Conservation (phyloP, 1,140 invertebrate species). For the Heliconius eleuchia region DNA sequence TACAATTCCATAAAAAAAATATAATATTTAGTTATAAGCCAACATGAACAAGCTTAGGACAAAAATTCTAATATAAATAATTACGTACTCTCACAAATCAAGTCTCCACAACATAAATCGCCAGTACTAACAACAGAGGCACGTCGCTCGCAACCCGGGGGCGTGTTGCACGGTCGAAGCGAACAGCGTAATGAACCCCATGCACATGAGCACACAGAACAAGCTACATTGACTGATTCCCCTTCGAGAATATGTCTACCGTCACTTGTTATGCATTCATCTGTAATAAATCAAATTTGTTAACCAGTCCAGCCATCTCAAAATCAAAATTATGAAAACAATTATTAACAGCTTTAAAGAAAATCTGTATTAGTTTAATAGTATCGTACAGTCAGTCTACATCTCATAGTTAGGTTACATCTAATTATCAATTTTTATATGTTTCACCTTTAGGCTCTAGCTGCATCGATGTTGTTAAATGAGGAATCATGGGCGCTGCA, state of each 20-base stretch:
- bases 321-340: too few relatives aligned
- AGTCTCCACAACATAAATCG: constrained; percentile 64
- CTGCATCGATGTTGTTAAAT: constrained; percentile 73
- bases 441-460: constrained; percentile 58
- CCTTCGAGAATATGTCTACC: constrained; percentile 56
- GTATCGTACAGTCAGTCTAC: too few relatives aligned
- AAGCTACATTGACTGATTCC: constrained; percentile 52
- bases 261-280: constrained; percentile 56
- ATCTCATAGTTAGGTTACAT: too few relatives aligned
- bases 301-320: not conserved
- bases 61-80: not conserved
- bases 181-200: constrained; percentile 62
- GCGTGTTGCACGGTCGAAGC: constrained; percentile 47
- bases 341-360: too few relatives aligned
- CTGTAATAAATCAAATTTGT: constrained; percentile 40
- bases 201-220: constrained; percentile 58
- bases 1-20: not conserved
- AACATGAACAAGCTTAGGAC: not conserved
- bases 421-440: too few relatives aligned
- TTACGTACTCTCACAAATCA: constrained; percentile 61
- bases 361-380: too few relatives aligned
- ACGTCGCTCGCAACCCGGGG: constrained; percentile 49
- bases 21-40: not conserved
- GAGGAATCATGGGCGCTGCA: constrained; percentile 51
- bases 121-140: constrained; percentile 34